These are phyloP conservation scores for Callosobruchus maculatus DNA, from an alignment of 2,888 invertebrate genomes.

Conservation along the genomic window DNA sequence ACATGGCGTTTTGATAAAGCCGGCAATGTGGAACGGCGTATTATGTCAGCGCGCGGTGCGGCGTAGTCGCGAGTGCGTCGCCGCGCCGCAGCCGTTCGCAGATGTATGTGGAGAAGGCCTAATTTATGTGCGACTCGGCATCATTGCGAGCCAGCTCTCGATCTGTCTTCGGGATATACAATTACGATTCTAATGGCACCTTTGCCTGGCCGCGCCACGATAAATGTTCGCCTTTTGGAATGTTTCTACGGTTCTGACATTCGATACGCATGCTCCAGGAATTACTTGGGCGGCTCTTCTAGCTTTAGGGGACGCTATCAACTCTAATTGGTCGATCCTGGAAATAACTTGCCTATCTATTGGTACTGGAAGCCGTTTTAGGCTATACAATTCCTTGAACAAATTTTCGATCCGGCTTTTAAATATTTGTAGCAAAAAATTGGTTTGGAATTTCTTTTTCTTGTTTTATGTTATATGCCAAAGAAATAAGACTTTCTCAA, in stretches of 20 bases:
- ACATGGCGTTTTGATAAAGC: slow-evolving; percentile 41
- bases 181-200: slow-evolving; percentile 20
- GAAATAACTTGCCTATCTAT: no score
- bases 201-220: neutral
- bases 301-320: neutral
- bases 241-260: neutral
- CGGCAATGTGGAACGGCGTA: slow-evolving; percentile 42
- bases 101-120: slow-evolving; percentile 31
- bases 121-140: slow-evolving; percentile 37
- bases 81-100: slow-evolving; percentile 25
- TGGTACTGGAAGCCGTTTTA: no score
- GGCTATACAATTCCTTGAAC: no score
- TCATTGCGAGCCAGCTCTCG: slow-evolving; percentile 14
- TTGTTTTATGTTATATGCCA: no score
- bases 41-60: slow-evolving; percentile 38
- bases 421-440: no score
- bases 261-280: neutral
- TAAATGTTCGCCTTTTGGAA: neutral
- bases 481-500: no score
- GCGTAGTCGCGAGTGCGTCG: slow-evolving; percentile 37
- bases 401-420: no score
- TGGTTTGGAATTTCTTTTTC: no score
- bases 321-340: no score
- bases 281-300: neutral
- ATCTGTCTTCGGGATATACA: slow-evolving; percentile 17